These are phyloP conservation scores for Montipora capitata DNA, from an alignment of 92 coral and sea anemone genomes.

Conservation along the genomic window DNA sequence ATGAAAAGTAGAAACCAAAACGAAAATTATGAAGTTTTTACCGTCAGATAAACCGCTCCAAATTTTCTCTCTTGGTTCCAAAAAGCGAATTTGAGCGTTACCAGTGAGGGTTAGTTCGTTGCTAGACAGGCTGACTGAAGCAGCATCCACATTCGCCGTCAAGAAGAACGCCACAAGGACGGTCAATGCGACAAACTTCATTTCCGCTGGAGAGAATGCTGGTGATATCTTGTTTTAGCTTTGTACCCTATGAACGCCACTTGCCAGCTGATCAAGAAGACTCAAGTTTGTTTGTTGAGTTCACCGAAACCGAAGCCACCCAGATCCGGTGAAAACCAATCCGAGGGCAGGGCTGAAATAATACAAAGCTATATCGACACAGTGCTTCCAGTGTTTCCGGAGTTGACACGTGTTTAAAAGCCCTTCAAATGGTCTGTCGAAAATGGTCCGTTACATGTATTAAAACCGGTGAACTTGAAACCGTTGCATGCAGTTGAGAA, in stretches of 20 bases:
- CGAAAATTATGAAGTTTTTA: too few species aligned
- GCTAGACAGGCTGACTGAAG: conserved; percentile 38
- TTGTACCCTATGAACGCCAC: not conserved
- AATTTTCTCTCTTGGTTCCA: conserved; percentile 52
- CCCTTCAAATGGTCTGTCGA: too few species aligned
- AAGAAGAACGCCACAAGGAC: not conserved
- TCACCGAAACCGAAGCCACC: too few species aligned
- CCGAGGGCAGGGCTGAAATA: too few species aligned
- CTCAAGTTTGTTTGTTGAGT: not conserved
- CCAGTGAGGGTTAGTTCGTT: conserved; percentile 45
- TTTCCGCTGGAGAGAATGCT: not conserved
- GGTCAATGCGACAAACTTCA: conserved; percentile 21
- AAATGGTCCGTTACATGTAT: too few species aligned
- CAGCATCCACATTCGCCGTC: not conserved
- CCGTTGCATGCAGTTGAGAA: too few species aligned
- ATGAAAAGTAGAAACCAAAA: too few species aligned
- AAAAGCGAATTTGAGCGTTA: conserved; percentile 58
- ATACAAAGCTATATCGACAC: too few species aligned
- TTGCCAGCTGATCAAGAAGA: not conserved
- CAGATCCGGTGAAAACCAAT: too few species aligned
- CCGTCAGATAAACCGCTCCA: conserved; percentile 78
- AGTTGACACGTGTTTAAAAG: too few species aligned
- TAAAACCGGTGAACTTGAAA: too few species aligned
- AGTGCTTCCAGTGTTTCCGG: too few species aligned
- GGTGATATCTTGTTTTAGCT: not conserved